phyloP scores from a whole-genome alignment of 2,888 invertebrate genomes.

The Lymantria dispar region DNA sequence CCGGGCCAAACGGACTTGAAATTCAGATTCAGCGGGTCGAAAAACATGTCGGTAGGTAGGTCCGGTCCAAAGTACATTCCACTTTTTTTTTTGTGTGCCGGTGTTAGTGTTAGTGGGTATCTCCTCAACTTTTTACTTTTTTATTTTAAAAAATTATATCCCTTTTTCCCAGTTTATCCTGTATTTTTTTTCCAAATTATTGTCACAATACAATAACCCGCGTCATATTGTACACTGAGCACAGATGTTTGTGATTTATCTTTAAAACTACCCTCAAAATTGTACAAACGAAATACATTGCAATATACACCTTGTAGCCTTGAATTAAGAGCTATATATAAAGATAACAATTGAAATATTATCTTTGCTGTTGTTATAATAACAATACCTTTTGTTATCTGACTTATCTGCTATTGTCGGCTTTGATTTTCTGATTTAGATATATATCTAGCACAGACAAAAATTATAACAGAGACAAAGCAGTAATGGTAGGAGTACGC shows the following conservation, averaged over 20 bases:
- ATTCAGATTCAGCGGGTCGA: too few species aligned
- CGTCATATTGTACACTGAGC: constrained; percentile 35
- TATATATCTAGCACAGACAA: background rate
- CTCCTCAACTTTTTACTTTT: too few species aligned
- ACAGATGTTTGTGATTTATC: constrained; percentile 46
- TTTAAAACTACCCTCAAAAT: constrained; percentile 1
- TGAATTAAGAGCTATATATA: background rate
- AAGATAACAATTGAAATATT: background rate
- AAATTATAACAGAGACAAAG: background rate
- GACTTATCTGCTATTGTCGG: background rate
- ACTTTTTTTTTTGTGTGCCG: too few species aligned
- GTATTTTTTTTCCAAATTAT: background rate
- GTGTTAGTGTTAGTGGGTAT: too few species aligned
- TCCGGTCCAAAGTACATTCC: too few species aligned
- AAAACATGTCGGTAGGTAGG: too few species aligned
- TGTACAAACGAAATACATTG: background rate
- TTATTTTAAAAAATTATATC: too few species aligned
- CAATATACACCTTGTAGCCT: constrained; percentile 1
- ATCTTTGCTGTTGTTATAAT: background rate
- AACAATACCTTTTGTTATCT: background rate
- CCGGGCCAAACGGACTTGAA: too few species aligned
- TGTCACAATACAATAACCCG: constrained; percentile 10
- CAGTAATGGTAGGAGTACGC: too few species aligned
- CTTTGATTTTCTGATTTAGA: background rate
- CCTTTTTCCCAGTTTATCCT: too few species aligned